A percentile compares a stretch with the other conserved stretches of the same genome.
Conservation (phyloP, 2,797 vertebrate species). For the Schizothorax lantsangensis region DNA sequence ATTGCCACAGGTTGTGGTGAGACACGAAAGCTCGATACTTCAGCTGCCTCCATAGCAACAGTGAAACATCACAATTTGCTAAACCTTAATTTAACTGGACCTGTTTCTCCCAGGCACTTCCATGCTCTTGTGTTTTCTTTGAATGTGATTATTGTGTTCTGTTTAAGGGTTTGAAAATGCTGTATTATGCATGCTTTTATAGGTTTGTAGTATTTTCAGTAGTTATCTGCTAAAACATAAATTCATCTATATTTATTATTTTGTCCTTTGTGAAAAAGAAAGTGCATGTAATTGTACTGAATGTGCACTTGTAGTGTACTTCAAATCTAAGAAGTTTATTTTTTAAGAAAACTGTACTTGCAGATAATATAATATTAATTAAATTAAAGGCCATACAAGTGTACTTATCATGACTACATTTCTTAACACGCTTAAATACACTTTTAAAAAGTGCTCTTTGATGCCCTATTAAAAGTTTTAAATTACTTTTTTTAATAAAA, state of each 20-base stretch:
- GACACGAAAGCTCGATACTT: slow-evolving; percentile 13
- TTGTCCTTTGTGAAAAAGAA: not conserved
- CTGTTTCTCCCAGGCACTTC: slow-evolving; percentile 11
- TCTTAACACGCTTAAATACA: not conserved
- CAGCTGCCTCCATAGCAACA: slow-evolving; percentile 44
- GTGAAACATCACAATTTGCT: slow-evolving; percentile 31
- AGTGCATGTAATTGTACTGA: not conserved
- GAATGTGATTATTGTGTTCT: not conserved
- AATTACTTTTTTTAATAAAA: no score
- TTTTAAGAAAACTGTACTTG: not conserved
- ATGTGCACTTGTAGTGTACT: not conserved
- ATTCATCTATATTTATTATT: not conserved
- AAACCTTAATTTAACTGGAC: slow-evolving; percentile 29
- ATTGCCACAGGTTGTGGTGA: slow-evolving; percentile 28
- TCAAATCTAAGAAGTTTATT: not conserved
- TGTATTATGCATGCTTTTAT: not conserved
- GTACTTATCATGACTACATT: not conserved
- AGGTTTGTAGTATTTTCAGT: not conserved
- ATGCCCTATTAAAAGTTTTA: no score
- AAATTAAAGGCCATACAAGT: not conserved
- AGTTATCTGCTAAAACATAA: not conserved
- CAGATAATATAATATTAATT: not conserved
- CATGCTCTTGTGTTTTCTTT: not conserved
- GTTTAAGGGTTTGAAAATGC: not conserved
- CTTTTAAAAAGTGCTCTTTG: not conserved